Percentiles rank a stretch among this genome's conserved stretches.
Conservation (phyloP, 2,888 invertebrate species). For the Thyatira batis region DNA sequence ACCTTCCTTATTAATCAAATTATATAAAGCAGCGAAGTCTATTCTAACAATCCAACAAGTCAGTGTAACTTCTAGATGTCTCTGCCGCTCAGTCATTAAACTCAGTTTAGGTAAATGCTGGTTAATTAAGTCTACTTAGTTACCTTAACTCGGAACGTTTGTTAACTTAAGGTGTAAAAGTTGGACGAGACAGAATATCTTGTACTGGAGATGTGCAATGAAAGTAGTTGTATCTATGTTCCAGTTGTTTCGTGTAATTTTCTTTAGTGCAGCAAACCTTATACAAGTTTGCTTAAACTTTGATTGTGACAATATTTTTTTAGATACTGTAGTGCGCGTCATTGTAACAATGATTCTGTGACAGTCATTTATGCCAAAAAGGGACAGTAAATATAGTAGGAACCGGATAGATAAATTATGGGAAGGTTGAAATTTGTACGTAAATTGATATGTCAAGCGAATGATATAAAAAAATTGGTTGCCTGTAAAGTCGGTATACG, state of each 20-base stretch:
- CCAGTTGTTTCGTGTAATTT: background rate
- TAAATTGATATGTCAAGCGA: too few relatives aligned
- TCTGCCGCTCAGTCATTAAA: slow-evolving; percentile 33
- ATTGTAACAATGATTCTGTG: too few relatives aligned
- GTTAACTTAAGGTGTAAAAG: slow-evolving; percentile 20
- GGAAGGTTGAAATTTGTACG: too few relatives aligned
- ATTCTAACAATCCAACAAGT: slow-evolving; percentile 15
- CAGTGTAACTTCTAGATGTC: slow-evolving; percentile 31
- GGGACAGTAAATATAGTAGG: too few relatives aligned
- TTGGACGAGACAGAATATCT: slow-evolving; percentile 14
- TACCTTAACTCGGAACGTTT: slow-evolving; percentile 25
- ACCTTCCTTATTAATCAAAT: slow-evolving; percentile 5
- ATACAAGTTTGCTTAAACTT: too few relatives aligned
- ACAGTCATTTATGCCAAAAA: too few relatives aligned
- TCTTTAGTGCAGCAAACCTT: background rate
- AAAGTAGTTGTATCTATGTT: background rate
- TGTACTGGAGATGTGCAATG: slow-evolving; percentile 1
- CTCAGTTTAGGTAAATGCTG: slow-evolving; percentile 35
- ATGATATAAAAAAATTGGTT: too few relatives aligned
- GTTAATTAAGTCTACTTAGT: slow-evolving; percentile 41
- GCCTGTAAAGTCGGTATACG: too few relatives aligned
- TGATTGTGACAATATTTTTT: too few relatives aligned
- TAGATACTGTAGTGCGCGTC: too few relatives aligned
- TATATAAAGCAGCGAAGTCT: slow-evolving; percentile 17
- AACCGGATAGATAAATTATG: too few relatives aligned